Base-by-base conservation (phyloP, 2,113 vertebrate genomes). In the Ariopsis seemanni region DNA sequence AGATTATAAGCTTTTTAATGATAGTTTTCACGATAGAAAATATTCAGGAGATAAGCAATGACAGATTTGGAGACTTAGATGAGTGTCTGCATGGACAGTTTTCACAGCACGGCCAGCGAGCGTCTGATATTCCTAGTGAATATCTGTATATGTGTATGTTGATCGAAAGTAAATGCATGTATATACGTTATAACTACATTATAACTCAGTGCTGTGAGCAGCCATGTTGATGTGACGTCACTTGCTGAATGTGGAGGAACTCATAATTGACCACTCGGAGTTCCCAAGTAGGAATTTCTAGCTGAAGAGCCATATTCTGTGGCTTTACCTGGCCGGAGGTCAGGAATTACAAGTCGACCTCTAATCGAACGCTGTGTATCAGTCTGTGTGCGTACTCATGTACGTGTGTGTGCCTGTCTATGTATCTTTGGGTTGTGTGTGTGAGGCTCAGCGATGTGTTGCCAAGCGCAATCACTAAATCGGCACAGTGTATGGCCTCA, bases 391-490 rank as follows among this genome's bases (percentile, higher is more conserved):
- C 42, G 7, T 53, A 25, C 22, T 18, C 7, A 2, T 72, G 17
- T 6, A 4, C 22, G 15, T 67, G 42, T 52, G 20, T 22, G 0
- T 82, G 30, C 12, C 0, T 82, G 57, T 48, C 34, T 48, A 18
- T 53, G 82, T 52, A 52, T 50, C 30, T 34, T 42, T 42, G 42
- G 42, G 42, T 42, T 42, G 52, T 80, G 65, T 42, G 75, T 55
- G 81, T 17, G 86, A 10, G 55, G 71, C 42, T 88, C 80, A 88
- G 84, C 86, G 84, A 90, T 88, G 87, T 86, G 80, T 88, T 88
- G 89, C 87, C 84, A 90, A 86, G 80, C 55, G 25, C 65, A 83
- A 50, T 81, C 89, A 88, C 82, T 27, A 50, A 34, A 81, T 71
- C 69, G 63, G 85, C 55, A 30, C 89, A 71, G 89, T 62, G 86